Conservation (phyloP, 2,113 vertebrate species). For the Dipodomys spectabilis region DNA sequence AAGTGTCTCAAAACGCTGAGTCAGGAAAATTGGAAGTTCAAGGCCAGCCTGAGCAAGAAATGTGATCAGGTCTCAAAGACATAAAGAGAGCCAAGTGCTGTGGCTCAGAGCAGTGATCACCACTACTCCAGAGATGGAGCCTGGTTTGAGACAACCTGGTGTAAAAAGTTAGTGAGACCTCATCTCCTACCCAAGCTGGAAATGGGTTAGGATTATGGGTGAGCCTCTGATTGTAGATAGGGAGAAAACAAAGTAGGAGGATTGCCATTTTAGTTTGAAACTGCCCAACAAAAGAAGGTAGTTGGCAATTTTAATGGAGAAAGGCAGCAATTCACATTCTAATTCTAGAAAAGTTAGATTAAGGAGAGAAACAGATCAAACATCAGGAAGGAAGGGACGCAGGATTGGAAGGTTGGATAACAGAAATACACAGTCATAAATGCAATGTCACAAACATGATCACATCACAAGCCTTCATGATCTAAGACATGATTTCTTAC, state of each 20-base stretch:
- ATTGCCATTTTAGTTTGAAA: no score
- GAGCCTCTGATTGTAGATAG: no score
- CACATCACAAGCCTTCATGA: background rate
- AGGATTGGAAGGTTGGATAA: background rate
- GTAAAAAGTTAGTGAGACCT: no score
- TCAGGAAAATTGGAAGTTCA: background rate
- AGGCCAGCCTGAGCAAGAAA: background rate
- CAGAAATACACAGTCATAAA: background rate
- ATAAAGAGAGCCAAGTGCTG: no score
- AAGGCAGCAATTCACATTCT: background rate
- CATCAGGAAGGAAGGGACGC: background rate
- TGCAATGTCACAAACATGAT: slow-evolving; percentile 1
- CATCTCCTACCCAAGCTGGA: background rate
- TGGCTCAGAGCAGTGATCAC: no score
- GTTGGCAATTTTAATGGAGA: background rate
- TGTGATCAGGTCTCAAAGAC: background rate
- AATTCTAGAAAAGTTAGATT: slow-evolving; percentile 30
- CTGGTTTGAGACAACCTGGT: no score
- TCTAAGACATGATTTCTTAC: background rate
- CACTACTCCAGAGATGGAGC: no score
- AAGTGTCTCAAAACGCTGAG: background rate
- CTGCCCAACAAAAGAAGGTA: background rate
- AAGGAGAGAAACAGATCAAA: slow-evolving; percentile 30
- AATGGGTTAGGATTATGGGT: no score
- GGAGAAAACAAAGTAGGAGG: no score